These are phyloP conservation scores for Dicranocentrus wangi DNA, from an alignment of 2,888 invertebrate species.

Conservation along the genomic window DNA sequence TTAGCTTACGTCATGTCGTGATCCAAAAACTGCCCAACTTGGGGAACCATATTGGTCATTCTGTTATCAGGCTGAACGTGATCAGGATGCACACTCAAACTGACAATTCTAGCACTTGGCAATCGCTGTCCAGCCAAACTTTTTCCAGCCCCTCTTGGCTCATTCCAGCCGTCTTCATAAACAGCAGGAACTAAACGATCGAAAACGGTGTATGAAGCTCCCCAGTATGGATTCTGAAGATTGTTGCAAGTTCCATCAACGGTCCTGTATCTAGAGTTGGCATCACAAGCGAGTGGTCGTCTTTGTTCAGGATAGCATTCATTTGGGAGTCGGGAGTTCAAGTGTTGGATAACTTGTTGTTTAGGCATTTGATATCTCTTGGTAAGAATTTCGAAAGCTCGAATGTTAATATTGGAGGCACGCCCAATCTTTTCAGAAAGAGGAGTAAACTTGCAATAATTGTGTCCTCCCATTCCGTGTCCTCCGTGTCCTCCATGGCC, in stretches of 20 bases:
- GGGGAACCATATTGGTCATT: constrained; percentile 72
- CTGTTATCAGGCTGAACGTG: constrained; percentile 67
- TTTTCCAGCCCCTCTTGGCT: constrained; percentile 71
- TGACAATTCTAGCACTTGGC: constrained; percentile 70
- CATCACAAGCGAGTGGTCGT: constrained; percentile 62
- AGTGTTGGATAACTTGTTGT: constrained; percentile 52
- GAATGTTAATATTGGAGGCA: constrained; percentile 69
- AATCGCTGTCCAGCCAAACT: constrained; percentile 66
- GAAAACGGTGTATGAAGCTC: constrained; percentile 70
- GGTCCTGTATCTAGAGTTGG: constrained; percentile 64
- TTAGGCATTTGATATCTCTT: constrained; percentile 67
- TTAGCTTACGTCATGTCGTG: constrained; percentile 71
- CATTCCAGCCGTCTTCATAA: constrained; percentile 72
- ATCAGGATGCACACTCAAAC: constrained; percentile 71
- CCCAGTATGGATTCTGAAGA: constrained; percentile 68
- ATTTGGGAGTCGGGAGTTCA: constrained; percentile 62
- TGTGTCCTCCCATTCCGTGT: constrained; percentile 69
- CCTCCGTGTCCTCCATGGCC: constrained; percentile 50
- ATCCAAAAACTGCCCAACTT: constrained; percentile 72
- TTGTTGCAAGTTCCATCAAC: constrained; percentile 70
- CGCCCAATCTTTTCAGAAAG: constrained; percentile 71
- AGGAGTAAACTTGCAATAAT: constrained; percentile 72
- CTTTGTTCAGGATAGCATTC: constrained; percentile 65
- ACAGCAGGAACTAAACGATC: constrained; percentile 70
- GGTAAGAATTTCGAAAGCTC: constrained; percentile 71